phyloP scores from a whole-genome alignment of 2,113 vertebrate species.

The Hyperoodon ampullatus region DNA sequence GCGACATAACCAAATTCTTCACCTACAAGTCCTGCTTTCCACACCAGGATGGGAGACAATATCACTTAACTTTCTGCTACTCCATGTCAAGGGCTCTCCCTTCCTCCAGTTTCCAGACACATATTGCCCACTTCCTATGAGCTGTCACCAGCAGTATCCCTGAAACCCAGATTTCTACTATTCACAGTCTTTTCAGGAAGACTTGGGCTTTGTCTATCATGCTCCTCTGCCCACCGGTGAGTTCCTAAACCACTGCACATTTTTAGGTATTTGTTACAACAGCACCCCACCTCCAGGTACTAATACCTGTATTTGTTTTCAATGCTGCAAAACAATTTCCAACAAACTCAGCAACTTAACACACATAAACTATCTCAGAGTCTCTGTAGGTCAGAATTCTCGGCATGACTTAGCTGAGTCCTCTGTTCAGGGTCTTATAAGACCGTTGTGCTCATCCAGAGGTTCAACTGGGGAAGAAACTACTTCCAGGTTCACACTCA shows the following conservation, averaged over 20 bases:
- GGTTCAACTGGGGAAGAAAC: background rate
- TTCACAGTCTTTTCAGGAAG: background rate
- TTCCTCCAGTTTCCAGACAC: background rate
- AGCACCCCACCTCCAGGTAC: background rate
- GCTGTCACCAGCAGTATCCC: accelerated
- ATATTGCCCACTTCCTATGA: background rate
- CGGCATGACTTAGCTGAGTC: background rate
- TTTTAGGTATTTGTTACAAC: background rate
- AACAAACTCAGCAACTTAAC: background rate
- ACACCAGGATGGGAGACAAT: background rate
- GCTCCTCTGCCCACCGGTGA: background rate
- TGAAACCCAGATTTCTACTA: accelerated
- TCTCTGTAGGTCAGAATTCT: background rate
- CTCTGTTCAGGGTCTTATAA: background rate
- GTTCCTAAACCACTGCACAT: background rate
- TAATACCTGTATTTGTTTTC: too few relatives aligned
- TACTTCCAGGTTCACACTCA: too few relatives aligned
- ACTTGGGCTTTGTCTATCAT: background rate
- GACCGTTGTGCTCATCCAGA: background rate
- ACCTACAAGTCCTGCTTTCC: background rate
- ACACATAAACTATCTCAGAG: background rate
- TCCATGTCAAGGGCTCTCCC: accelerated
- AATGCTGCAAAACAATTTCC: background rate
- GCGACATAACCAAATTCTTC: background rate
- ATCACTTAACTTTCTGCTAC: background rate